A percentile compares a stretch with the other conserved stretches of the same genome.
These are phyloP conservation scores for Fundulus diaphanus DNA, from an alignment of 2,797 vertebrate genomes.

Conservation along the genomic window DNA sequence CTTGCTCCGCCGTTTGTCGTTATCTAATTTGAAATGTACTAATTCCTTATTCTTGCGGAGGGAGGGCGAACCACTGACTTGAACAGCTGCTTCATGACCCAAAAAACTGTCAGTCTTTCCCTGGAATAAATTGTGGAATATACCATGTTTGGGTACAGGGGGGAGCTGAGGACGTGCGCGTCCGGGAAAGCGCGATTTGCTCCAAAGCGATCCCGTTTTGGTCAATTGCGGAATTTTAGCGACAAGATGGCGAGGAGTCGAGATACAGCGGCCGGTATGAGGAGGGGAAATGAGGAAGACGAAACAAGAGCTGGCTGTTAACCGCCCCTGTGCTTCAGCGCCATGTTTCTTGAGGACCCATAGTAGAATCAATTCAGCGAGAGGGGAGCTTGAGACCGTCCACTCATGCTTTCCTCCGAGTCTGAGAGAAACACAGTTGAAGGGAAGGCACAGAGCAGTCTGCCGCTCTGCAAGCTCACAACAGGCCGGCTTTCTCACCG, in stretches of 20 bases:
- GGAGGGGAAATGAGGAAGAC: rapidly evolving
- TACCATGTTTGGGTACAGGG: slow-evolving; percentile 76
- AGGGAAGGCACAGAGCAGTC: slow-evolving; percentile 74
- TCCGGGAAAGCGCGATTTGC: not conserved
- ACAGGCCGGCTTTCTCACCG: slow-evolving; percentile 57
- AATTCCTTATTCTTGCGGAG: slow-evolving; percentile 87
- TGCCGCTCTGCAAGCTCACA: slow-evolving; percentile 71
- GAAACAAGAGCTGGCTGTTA: rapidly evolving
- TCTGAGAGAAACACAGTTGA: slow-evolving; percentile 80
- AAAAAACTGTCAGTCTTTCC: slow-evolving; percentile 95
- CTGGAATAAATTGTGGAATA: slow-evolving; percentile 92
- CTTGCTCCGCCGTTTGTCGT: slow-evolving; percentile 81
- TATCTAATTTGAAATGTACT: slow-evolving; percentile 91
- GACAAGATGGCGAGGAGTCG: rapidly evolving
- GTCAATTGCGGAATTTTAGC: rapidly evolving
- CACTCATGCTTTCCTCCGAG: slow-evolving; percentile 77
- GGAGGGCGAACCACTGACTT: slow-evolving; percentile 82
- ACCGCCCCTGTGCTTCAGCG: slow-evolving; percentile 55
- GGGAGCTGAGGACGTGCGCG: slow-evolving; percentile 40
- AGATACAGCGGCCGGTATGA: rapidly evolving
- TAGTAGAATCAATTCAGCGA: slow-evolving; percentile 90
- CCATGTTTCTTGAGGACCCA: slow-evolving; percentile 80
- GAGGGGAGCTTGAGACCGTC: slow-evolving; percentile 88
- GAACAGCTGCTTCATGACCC: slow-evolving; percentile 93
- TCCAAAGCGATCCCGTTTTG: rapidly evolving